Evolutionary conservation across 2,797 vertebrate genomes (phyloP), one percentile per base, ranked within the genome.

Genomic region (Cirrhinus mrigala): DNA sequence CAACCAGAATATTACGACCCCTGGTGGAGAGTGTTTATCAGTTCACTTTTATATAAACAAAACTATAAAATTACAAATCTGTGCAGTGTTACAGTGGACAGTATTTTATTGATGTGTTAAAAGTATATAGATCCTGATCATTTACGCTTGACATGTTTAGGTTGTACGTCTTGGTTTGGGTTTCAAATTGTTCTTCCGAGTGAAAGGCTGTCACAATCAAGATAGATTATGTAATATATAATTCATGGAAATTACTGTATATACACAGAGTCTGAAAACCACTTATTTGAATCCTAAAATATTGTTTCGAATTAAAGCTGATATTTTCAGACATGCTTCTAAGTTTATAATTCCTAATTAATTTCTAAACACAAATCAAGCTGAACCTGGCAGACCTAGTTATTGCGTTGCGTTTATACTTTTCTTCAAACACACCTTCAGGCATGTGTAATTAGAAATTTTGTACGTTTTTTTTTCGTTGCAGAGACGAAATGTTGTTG

Each of bases 1-100:
- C 8, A 12, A 79, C 15, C 48, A 50, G 52, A 62, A 71, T 29
- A 84, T 71, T 50, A 70, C 56, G 86, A 70, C 86, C 78, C 46
- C 86, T 87, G 52, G 64, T 71, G 86, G 86, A 87, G 40, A 77
- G 44, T 40, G 0, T 48, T 58, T 24, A 48, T 76, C 16, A 64
- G 15, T 78, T 85, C 9, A 54, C 22, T 33, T 2, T 50, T 68
- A 56, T 14, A 27, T 66, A 77, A 83, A 76, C 82, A 83, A 77
- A 54, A 9, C 48, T 44, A 44, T 75, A 27, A 7, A 83, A 27
- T 37, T 24, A 76, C 40, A 37, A 18, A 24, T 68, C 16, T 76
- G 20, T 66, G 60, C 29, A 66, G 20, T 62, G 24, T 74, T 37
- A 12, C 44, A 66, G 20, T 40, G 50, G 0, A 40, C 50, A 12